These are phyloP conservation scores for Nycticebus coucang DNA, from an alignment of 2,113 vertebrate genomes.

Conservation along the genomic window DNA sequence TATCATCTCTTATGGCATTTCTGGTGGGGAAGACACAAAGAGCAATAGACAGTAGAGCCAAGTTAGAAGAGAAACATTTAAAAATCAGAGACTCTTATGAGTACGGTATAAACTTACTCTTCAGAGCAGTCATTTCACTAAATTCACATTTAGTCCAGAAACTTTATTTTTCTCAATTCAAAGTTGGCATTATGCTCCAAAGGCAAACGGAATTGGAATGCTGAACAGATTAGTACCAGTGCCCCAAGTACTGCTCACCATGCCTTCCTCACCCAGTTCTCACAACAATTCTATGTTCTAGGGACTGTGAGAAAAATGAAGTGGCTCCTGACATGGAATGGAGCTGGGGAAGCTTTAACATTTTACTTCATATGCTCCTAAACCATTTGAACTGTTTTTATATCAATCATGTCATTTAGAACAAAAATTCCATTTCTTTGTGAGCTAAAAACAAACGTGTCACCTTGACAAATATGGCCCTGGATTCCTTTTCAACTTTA, in stretches of 20 bases:
- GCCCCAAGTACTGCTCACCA: background rate
- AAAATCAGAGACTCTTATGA: background rate
- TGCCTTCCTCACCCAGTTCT: background rate
- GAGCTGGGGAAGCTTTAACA: background rate
- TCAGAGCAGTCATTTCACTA: conserved; percentile 46
- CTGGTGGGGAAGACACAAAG: background rate
- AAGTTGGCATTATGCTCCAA: conserved; percentile 38
- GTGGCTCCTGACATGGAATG: background rate
- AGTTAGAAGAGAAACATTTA: background rate
- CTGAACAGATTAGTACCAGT: background rate
- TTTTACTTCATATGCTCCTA: background rate
- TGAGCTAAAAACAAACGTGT: conserved; percentile 36
- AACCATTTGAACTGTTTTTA: background rate
- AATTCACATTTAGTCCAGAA: conserved; percentile 13
- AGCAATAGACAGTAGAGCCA: background rate
- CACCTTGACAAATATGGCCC: conserved; percentile 6
- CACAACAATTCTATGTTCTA: background rate
- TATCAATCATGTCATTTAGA: background rate
- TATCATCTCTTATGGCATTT: background rate
- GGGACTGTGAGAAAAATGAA: conserved; percentile 11
- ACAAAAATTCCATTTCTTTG: background rate
- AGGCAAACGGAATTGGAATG: background rate
- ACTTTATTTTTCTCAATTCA: conserved; percentile 34
- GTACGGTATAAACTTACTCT: background rate
- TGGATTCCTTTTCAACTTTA: conserved; percentile 30